Evolutionary conservation across 35 echinoderm and acorn worm species (phyloP), one percentile per base, ranked within the genome.

Genomic region (Lytechinus variegatus): DNA sequence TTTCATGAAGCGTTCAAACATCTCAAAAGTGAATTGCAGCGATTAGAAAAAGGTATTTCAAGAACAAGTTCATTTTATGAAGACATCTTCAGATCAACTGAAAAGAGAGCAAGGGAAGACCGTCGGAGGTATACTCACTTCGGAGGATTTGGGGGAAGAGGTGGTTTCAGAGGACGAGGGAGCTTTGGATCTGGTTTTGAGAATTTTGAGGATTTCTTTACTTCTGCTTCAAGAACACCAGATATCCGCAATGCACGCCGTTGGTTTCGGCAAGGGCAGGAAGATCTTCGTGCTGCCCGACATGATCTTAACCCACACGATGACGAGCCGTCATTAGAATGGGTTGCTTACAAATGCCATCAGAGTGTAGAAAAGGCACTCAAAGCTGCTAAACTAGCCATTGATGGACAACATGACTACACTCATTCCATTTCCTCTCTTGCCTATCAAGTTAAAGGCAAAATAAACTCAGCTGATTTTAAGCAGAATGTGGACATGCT

Each of bases 261-360:
- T 28, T 97, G 96, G 96, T 91, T 91, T 10, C 91, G 95, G 10
- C 96, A 97, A 52, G 96, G 95, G 90, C n/a, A 95, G 27, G 95
- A 95, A 60, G 86, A 95, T 61, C 27, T 94, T 27, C 51, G 16
- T 8, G 53, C 72, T 44, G 89, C 91, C 10, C 19, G 92, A n/a
- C 54, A 91, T 27, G 92, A 93, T 12, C 52, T 93, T 27, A 93
- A 57, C 53, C 92, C 92, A 12, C 52, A 55, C 27, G 92, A 93
- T 93, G 55, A 93, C 57, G 55, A 27, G 9, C 92, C 92, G 9
- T 93, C 92, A 54, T 24, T 93, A 27, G 92, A 93, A 24, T 93
- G 92, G 92, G 92, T 93, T 12, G 28, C 92, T 2, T 93, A 53
- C 92, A 93, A 93, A 27, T 93, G 92, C 55, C 92, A 93, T 5